Evolutionary conservation across 2,113 vertebrate genomes (phyloP).

Genomic region (Coptodon rendalli): DNA sequence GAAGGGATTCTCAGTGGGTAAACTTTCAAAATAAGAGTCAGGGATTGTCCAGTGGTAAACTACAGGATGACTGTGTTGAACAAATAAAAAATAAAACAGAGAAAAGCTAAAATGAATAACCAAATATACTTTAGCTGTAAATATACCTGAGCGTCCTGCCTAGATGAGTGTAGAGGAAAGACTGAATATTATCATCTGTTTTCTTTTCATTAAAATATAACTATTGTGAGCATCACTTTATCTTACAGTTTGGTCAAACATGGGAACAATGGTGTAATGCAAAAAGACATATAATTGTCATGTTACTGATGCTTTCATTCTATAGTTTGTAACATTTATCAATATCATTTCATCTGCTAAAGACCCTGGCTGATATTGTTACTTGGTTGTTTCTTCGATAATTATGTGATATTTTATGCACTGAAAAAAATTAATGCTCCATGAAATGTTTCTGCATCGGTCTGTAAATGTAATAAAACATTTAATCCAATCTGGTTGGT

Average conservation of each 20-base stretch:
- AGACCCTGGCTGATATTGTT: background rate
- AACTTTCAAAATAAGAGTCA: background rate
- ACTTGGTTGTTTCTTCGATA: background rate
- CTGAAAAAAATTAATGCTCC: fast-evolving
- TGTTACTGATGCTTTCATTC: background rate
- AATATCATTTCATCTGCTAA: background rate
- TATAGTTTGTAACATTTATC: background rate
- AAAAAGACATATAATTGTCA: background rate
- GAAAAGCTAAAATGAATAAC: background rate
- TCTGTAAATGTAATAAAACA: background rate
- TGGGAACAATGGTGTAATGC: background rate
- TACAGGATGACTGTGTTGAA: background rate
- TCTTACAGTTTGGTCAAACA: background rate
- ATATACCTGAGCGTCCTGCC: background rate
- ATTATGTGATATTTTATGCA: background rate
- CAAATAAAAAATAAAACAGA: background rate
- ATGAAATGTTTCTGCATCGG: background rate
- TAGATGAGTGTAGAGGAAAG: background rate
- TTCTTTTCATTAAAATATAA: background rate
- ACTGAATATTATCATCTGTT: background rate
- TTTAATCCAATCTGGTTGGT: background rate
- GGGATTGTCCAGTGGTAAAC: background rate
- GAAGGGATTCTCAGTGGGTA: fast-evolving
- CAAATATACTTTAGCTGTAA: background rate
- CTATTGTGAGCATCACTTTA: background rate